phyloP scores from a whole-genome alignment of 2,797 vertebrate genomes.

The Coranthus polyacanthus region DNA sequence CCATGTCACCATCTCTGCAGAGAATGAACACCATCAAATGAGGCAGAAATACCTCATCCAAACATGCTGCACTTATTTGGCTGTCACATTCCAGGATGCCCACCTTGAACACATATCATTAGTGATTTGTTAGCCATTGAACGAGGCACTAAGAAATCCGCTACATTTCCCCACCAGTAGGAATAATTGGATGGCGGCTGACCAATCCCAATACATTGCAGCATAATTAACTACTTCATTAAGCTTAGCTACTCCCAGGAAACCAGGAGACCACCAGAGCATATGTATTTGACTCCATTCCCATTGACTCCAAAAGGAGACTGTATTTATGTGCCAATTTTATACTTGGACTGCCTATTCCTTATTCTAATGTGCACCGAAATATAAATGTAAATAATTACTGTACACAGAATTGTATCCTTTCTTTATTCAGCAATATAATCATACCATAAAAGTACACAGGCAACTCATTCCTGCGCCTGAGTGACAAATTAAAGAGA shows the following conservation, averaged over 20 bases:
- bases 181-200: constrained; percentile 34
- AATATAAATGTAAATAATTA: constrained; percentile 21
- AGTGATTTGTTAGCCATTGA: constrained; percentile 12
- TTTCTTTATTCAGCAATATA: neutral
- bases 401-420: neutral
- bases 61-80: neutral
- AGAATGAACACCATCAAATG: neutral
- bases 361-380: neutral
- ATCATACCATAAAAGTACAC: neutral
- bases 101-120: constrained; percentile 22
- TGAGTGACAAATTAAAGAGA: neutral
- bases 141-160: constrained; percentile 12
- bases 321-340: constrained; percentile 38
- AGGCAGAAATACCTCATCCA: neutral
- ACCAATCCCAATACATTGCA: constrained; percentile 49
- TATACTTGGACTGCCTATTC: constrained; percentile 14
- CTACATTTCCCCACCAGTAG: constrained; percentile 9
- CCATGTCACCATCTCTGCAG: neutral
- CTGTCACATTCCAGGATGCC: constrained; percentile 10
- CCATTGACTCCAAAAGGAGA: constrained; percentile 20
- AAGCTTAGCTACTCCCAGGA: constrained; percentile 46
- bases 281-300: constrained; percentile 39
- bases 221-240: constrained; percentile 55
- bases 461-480: constrained; percentile 1
- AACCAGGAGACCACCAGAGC: constrained; percentile 29